phyloP scores from a whole-genome alignment of 2,797 vertebrate species.

The Smutsia temminckii region DNA sequence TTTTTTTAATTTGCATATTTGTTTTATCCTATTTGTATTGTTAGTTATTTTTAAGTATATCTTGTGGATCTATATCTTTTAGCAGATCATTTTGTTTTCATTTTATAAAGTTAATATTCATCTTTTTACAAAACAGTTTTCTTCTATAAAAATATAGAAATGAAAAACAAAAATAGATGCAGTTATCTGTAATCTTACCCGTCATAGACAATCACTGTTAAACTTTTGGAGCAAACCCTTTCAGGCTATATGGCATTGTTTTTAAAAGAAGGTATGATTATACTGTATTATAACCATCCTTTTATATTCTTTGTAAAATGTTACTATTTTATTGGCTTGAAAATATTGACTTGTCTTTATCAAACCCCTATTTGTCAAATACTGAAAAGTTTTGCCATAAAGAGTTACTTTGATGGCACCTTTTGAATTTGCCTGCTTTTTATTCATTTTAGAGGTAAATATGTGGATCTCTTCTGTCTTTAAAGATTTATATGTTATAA shows the following conservation, averaged over 20 bases:
- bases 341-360: conserved; percentile 8
- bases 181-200: conserved; percentile 12
- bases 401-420: neutral
- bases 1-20: conserved; percentile 5
- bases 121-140: conserved; percentile 35
- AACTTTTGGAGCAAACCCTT: neutral
- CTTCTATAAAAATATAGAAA: neutral
- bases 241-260: neutral
- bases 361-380: conserved; percentile 42
- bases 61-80: conserved; percentile 9
- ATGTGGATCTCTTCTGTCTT: neutral
- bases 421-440: conserved; percentile 46
- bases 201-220: neutral
- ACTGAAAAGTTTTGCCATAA: neutral
- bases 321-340: conserved; percentile 18
- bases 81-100: conserved; percentile 5
- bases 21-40: neutral
- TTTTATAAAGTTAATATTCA: conserved; percentile 14
- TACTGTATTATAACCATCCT: neutral
- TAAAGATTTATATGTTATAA: neutral
- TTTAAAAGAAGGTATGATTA: conserved; percentile 28
- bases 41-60: conserved; percentile 37
- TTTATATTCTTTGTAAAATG: conserved; percentile 50
- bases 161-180: neutral
- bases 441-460: conserved; percentile 1